Evolutionary conservation across 2,797 vertebrate species (phyloP).

Genomic region (Staurois parvus): DNA sequence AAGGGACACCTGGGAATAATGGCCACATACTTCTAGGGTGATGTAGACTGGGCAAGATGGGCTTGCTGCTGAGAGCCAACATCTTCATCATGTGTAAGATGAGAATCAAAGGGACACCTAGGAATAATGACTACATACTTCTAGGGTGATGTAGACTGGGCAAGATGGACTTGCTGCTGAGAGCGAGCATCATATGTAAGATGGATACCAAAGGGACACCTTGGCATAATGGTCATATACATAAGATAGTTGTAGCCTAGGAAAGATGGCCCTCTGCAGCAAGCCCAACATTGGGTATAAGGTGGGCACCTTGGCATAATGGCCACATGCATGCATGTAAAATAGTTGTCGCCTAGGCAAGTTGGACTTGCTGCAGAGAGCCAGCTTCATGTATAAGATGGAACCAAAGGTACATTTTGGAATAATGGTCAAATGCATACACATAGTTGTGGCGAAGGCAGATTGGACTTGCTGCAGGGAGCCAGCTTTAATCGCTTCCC

Average conservation of each 20-base stretch:
- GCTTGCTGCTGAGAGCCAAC: constrained; percentile 83
- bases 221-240: no score
- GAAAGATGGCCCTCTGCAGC: constrained; percentile 77
- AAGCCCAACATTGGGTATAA: constrained; percentile 85
- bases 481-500: no score
- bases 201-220: constrained; percentile 70
- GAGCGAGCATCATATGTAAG: constrained; percentile 86
- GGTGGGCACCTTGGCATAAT: constrained; percentile 73
- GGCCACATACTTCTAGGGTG: no score
- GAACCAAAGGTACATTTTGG: constrained; percentile 24
- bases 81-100: constrained; percentile 90
- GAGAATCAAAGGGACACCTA: constrained; percentile 54
- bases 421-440: no score
- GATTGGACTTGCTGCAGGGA: no score
- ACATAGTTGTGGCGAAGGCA: no score
- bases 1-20: no score
- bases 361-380: constrained; percentile 78
- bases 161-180: constrained; percentile 76
- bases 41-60: constrained; percentile 22
- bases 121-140: no score
- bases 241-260: no score
- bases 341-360: no score
- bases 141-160: no score
- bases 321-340: no score
- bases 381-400: constrained; percentile 89